Evolutionary conservation across 2,113 vertebrate species (phyloP).

Genomic region (Craseonycteris thonglongyai): DNA sequence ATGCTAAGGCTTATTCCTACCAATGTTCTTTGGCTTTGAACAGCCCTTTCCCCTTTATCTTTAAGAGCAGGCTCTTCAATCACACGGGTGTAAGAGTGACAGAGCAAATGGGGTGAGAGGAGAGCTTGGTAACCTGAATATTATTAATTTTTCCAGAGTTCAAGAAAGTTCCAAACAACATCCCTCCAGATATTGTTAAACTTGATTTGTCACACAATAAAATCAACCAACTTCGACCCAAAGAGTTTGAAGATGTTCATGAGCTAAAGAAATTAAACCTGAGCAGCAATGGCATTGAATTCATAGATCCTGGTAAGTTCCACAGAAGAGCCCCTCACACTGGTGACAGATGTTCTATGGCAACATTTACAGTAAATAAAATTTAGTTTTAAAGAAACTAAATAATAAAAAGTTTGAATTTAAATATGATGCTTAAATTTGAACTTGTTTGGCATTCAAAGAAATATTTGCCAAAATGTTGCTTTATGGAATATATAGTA

Average conservation of each 20-base stretch:
- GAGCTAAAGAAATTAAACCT: conserved; percentile 94
- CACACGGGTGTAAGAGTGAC: background rate
- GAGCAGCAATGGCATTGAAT: conserved; percentile 88
- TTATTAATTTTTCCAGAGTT: conserved; percentile 81
- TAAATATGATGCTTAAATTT: conserved; percentile 5
- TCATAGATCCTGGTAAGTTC: conserved; percentile 90
- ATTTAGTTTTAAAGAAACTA: background rate
- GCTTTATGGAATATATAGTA: background rate
- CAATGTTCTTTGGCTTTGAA: background rate
- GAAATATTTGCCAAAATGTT: background rate
- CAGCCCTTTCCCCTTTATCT: background rate
- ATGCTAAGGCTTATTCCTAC: background rate
- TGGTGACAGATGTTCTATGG: background rate
- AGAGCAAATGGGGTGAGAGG: background rate
- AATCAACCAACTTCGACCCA: conserved; percentile 89
- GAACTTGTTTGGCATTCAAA: background rate
- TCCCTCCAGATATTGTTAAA: conserved; percentile 90
- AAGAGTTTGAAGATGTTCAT: conserved; percentile 89
- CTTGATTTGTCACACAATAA: conserved; percentile 92
- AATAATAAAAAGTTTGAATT: background rate
- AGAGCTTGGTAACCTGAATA: conserved; percentile 27
- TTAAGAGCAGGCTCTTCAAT: background rate
- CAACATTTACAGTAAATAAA: background rate
- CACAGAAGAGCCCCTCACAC: background rate
- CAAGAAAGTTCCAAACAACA: conserved; percentile 88